phyloP scores from a whole-genome alignment of 2,888 invertebrate genomes.

The Campaea margaritaria region DNA sequence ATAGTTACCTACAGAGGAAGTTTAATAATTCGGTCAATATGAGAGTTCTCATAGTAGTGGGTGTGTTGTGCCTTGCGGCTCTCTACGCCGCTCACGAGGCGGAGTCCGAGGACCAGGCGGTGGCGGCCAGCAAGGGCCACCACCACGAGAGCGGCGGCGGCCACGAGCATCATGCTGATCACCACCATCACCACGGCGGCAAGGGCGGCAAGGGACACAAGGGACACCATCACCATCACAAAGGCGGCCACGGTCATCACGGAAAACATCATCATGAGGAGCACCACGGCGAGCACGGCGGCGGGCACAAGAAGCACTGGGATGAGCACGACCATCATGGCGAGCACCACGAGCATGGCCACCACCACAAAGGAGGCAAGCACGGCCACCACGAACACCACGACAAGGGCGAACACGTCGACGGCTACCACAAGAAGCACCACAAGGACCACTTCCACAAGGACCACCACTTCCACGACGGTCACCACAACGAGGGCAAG shows the following conservation, averaged over 20 bases:
- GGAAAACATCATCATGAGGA: constrained; percentile 91
- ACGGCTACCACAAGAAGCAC: constrained; percentile 93
- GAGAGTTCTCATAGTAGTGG: constrained; percentile 70
- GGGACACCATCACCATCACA: constrained; percentile 90
- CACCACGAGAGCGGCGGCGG: constrained; percentile 87
- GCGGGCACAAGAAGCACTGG: constrained; percentile 92
- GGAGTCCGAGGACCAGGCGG: constrained; percentile 67
- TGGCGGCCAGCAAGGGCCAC: constrained; percentile 81
- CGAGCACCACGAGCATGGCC: constrained; percentile 90
- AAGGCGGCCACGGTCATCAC: constrained; percentile 90
- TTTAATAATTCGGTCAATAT: constrained; percentile 51
- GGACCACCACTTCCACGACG: constrained; percentile 95
- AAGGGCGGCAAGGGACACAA: constrained; percentile 92
- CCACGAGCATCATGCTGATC: constrained; percentile 87
- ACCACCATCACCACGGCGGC: constrained; percentile 89
- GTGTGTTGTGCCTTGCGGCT: constrained; percentile 70
- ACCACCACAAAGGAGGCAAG: constrained; percentile 91
- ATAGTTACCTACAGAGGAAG: constrained; percentile 48
- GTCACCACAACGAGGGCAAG: constrained; percentile 92
- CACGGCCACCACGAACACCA: constrained; percentile 93
- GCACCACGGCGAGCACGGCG: constrained; percentile 90
- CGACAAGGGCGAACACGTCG: constrained; percentile 92
- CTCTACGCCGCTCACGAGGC: constrained; percentile 63
- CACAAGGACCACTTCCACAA: constrained; percentile 95
- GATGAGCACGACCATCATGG: constrained; percentile 90